Evolutionary conservation across 1,140 invertebrate species (phyloP), one percentile per base, ranked within the genome.

Genomic region (Hestina assimilis): DNA sequence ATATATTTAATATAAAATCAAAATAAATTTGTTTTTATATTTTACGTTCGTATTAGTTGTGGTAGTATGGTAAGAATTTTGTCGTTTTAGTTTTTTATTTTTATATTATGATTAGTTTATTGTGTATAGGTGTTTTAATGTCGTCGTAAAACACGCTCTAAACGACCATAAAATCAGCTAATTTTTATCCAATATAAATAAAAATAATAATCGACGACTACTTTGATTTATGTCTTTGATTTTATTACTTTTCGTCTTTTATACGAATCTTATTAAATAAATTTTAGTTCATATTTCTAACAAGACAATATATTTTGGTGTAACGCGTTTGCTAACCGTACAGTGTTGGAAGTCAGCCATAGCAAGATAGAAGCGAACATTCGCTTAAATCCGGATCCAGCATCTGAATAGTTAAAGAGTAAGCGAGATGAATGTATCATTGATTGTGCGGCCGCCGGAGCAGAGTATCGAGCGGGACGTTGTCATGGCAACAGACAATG

Each of bases 401-500:
- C 75, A 83, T 83, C 81, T 75, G 67, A 63, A 42, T 71, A 60
- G 55, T 75, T 67, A 59, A 70, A 66, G 85, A 73, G 83, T 67
- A 72, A 89, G 76, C 70, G 85, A 86, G 87, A 88, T 75, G 52
- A 77, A 59, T 73, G 59, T 78, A 86, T 62, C 63, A 69, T 73
- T 79, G 70, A 73, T 75, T 69, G 65, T 79, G 66, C 68, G 69
- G 54, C 76, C 75, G 70, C 71, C 61, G 75, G 66, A 56, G 50
- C 43, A 41, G 54, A 71, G 74, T 88, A 88, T 88, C 80, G 85
- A 86, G 83, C 84, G 83, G 72, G 26, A 55, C 55, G 87, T 89
- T 75, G 78, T 77, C 80, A 89, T 89, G 78, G 83, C 68, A 86
- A 89, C 87, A 87, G 78, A 88, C 84, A 85, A 87, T 85, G 81